Base-by-base conservation (phyloP, 2,797 vertebrate species). In the Oreortyx pictus region DNA sequence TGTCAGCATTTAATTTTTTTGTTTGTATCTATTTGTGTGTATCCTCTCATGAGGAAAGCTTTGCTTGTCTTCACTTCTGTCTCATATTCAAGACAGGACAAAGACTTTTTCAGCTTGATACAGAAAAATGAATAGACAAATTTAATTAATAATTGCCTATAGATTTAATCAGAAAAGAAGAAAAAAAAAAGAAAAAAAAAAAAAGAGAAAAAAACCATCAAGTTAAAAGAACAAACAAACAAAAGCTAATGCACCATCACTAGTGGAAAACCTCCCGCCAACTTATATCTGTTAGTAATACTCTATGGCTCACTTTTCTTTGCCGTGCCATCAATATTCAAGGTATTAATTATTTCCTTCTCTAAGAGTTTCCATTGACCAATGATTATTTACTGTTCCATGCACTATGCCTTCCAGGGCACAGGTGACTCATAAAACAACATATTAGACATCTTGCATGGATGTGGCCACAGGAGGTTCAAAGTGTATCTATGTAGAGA, bases 1-100 rank as follows among this genome's bases (percentile, higher is more conserved):
- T 59, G 20, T n/a, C 61, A 46, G 13, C 35, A 47, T 27, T 33
- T 59, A 5, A 52, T 31, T 37, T 29, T 56, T 78, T 66, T 37
- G 5, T 2, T 62, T 49, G 0, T 24, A n/a, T 17, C 2, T 61
- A 7, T 66, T 6, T 17, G 3, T 24, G 7, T 43, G 15, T 54
- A 14, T 54, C 11, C 49, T 44, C 56, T 80, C 39, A 41, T 6
- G 2, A 54, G 18, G 24, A 41, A 72, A 68, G 4, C 44, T 81
- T 59, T 37, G 3, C 15, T 50, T 41, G 13, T 37, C 41, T 80
- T 54, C 35, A 27, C 77, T 78, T 74, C 44, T 31, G 4, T 52
- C 70, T 90, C 17, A 54, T 2, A 20, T 43, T 68, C 24, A 72
- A 49, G 33, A 57, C 10, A 4, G 6, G 8, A 50, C 7, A 37